Evolutionary conservation across 2,797 vertebrate species (phyloP).

Genomic region (Percopsis omiscomaycus): DNA sequence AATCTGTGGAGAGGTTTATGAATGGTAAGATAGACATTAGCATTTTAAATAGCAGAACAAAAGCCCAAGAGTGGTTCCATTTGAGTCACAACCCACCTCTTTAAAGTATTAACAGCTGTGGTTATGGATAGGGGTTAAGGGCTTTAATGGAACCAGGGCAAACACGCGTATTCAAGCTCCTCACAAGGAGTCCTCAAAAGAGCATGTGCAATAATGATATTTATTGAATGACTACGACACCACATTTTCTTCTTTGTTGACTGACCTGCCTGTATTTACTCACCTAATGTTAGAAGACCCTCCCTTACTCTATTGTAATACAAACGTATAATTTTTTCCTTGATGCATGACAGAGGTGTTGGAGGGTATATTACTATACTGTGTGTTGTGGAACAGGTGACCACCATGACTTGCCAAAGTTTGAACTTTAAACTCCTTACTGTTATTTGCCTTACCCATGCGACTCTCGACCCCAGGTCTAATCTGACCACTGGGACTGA

Average conservation of each 20-base stretch:
- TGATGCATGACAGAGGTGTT: constrained; percentile 67
- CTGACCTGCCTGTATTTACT: constrained; percentile 61
- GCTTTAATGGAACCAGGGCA: constrained; percentile 58
- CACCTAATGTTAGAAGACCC: constrained; percentile 51
- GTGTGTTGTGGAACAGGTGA: constrained; percentile 43
- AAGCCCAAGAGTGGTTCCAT: constrained; percentile 50
- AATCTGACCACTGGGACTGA: constrained; percentile 16
- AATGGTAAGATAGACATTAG: constrained; percentile 44
- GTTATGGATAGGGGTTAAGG: constrained; percentile 21
- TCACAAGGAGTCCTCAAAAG: constrained; percentile 59
- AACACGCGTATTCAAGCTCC: constrained; percentile 66
- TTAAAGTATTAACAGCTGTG: constrained; percentile 8
- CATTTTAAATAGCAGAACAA: constrained; percentile 42
- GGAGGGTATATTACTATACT: constrained; percentile 27
- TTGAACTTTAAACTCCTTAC: constrained; percentile 67
- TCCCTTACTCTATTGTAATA: constrained; percentile 39
- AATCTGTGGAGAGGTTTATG: constrained; percentile 46
- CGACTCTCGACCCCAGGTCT: constrained; percentile 40
- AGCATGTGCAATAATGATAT: constrained; percentile 80
- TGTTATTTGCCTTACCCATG: constrained; percentile 68
- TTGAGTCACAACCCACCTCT: constrained; percentile 44
- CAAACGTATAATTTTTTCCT: constrained; percentile 38
- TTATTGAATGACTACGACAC: constrained; percentile 64
- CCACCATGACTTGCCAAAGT: constrained; percentile 79
- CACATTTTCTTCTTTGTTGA: constrained; percentile 51